Evolutionary conservation across 2,888 invertebrate genomes (phyloP).

Genomic region (Girardia tigrina): DNA sequence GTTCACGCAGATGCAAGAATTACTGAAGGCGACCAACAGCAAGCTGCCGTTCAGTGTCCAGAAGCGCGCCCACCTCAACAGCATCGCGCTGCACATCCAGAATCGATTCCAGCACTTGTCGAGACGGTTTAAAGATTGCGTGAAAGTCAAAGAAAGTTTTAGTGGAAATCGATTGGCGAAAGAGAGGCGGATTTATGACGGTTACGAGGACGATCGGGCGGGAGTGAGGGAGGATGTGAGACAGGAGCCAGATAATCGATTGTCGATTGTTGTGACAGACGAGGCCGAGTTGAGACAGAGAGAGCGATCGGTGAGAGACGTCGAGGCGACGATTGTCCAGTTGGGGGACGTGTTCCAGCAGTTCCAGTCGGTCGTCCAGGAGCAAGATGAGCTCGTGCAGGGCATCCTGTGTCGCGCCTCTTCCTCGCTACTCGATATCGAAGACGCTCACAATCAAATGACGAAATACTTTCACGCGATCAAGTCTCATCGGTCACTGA

Average conservation of each 20-base stretch:
- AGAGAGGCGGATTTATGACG: too few relatives aligned
- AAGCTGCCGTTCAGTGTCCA: not conserved
- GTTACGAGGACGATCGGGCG: too few relatives aligned
- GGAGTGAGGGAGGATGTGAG: too few relatives aligned
- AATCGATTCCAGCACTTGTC: not conserved
- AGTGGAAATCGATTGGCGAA: not conserved
- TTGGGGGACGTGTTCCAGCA: constrained; percentile 95
- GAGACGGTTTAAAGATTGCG: not conserved
- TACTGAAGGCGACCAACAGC: not conserved
- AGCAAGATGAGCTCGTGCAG: constrained; percentile 92
- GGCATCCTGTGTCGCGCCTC: constrained; percentile 91
- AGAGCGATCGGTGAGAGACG: constrained; percentile 95
- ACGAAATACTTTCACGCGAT: constrained; percentile 92
- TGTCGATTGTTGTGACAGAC: constrained; percentile 23
- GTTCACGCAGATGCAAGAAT: not conserved
- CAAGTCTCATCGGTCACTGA: constrained; percentile 88
- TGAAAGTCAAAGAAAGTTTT: not conserved
- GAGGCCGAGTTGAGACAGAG: constrained; percentile 58
- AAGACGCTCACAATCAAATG: constrained; percentile 89
- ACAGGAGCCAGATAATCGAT: too few relatives aligned
- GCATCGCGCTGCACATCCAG: not conserved
- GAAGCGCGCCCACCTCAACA: not conserved
- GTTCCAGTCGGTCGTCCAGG: constrained; percentile 70
- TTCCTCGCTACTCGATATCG: constrained; percentile 84
- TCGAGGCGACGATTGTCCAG: constrained; percentile 95